Evolutionary conservation across 1,140 invertebrate genomes (phyloP), one percentile per base, ranked within the genome.

Genomic region (Drosophila teissieri): DNA sequence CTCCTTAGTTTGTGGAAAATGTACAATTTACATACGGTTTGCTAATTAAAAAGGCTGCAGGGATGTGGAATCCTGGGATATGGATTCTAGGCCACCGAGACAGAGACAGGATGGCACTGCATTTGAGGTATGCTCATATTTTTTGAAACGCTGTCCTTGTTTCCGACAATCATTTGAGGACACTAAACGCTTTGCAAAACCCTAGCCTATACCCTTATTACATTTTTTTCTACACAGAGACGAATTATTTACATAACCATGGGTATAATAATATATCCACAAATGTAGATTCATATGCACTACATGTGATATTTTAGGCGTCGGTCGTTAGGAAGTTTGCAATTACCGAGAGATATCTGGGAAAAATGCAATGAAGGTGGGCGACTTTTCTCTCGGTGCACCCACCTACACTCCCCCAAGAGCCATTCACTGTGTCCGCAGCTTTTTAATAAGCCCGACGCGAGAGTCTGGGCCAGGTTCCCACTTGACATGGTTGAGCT

Each of bases 401-500:
- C 39, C 17, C 55, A 51, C 40, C 27, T 8, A 15, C 15, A 11
- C 17, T 10, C 37, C 36, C 42, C 34, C 19, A 45, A 34, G 34
- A 40, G 19, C 17, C 40, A 46, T 17, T 17, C 52, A 56, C 22
- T 42, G 63, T 68, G 58, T 49, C 48, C 40, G 57, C 57, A 48
- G 15, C 45, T 64, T 78, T 81, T 81, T 82, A 81, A 84, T 85
- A 84, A 84, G 67, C 81, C 79, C 55, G 51, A 75, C 56, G 72
- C 65, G 10, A 17, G 44, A 60, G 75, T 79, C 78, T 55, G 78
- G 49, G 70, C 19, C 57, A 36, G 69, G 60, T 61, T 46, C n/a
- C 54, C 73, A 85, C 81, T 85, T 85, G 81, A 85, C 81, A 85
- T 74, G 57, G 68, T 85, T 85, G 34, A 22, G 46, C 19, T 39